These are phyloP conservation scores for Lagria hirta DNA, from an alignment of 2,888 invertebrate species.

Conservation along the genomic window DNA sequence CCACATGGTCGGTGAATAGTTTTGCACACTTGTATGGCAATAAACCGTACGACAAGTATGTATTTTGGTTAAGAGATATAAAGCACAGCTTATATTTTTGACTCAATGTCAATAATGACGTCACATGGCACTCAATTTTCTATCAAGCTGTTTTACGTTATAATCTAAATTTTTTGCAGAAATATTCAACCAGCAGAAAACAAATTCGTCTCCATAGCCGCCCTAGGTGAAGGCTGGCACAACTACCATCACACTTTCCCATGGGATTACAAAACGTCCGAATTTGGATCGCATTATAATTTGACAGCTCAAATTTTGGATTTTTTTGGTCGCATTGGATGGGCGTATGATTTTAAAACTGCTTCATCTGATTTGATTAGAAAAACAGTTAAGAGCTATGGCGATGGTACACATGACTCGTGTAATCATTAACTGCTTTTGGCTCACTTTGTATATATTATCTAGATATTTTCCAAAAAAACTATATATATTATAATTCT, in stretches of 20 bases:
- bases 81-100: constrained; percentile 32
- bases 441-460: too few species aligned
- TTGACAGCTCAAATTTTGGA: constrained; percentile 71
- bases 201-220: constrained; percentile 67
- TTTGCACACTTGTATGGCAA: constrained; percentile 78
- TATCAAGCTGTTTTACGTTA: constrained; percentile 49
- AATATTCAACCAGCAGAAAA: constrained; percentile 80
- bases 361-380: constrained; percentile 61
- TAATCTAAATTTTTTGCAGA: constrained; percentile 57
- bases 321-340: constrained; percentile 66
- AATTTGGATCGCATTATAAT: constrained; percentile 68
- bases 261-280: constrained; percentile 90
- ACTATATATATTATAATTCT: too few species aligned
- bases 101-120: neutral
- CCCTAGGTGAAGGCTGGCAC: constrained; percentile 89
- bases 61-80: constrained; percentile 62
- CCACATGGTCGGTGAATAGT: constrained; percentile 82
- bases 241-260: constrained; percentile 95
- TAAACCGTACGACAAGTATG: constrained; percentile 74
- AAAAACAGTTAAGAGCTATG: constrained; percentile 58
- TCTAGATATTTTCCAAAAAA: too few species aligned
- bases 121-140: constrained; percentile 58
- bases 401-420: constrained; percentile 52
- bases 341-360: constrained; percentile 75
- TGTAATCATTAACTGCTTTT: too few species aligned